A percentile compares a stretch with the other conserved stretches of the same genome.
These are phyloP conservation scores for Patagioenas fasciata DNA, from an alignment of 2,113 vertebrate species.

Conservation along the genomic window DNA sequence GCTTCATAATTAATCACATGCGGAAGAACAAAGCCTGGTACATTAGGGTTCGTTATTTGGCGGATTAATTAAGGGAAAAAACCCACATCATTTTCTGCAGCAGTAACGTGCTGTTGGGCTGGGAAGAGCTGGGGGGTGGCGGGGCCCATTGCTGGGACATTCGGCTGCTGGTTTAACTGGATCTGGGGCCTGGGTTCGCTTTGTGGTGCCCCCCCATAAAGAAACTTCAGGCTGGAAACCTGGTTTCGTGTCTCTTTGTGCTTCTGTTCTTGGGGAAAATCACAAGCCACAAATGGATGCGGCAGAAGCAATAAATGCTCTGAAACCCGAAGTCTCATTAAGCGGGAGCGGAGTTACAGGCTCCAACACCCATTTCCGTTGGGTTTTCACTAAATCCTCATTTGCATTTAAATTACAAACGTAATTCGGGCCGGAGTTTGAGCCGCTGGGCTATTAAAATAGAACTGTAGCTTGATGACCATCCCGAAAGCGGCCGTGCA, in stretches of 20 bases:
- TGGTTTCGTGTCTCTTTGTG: neutral
- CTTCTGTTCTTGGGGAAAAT: neutral
- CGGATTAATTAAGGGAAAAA: neutral
- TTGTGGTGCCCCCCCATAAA: neutral
- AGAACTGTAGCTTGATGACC: neutral
- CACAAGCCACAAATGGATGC: neutral
- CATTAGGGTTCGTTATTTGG: neutral
- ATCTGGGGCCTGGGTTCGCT: fast-evolving
- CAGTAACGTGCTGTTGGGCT: neutral
- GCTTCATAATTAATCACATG: neutral
- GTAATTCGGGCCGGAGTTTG: neutral
- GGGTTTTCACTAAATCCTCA: neutral
- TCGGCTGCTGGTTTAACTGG: neutral
- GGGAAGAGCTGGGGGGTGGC: neutral
- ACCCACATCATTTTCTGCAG: neutral
- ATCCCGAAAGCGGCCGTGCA: fast-evolving
- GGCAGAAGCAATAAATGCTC: neutral
- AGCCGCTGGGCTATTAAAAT: neutral
- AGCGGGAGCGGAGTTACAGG: neutral
- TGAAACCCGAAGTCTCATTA: neutral
- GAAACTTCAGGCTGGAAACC: neutral
- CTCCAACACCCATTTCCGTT: neutral
- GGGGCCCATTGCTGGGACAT: neutral
- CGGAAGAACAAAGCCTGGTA: neutral
- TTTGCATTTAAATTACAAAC: conserved; percentile 50